phyloP scores from a whole-genome alignment of 2,113 vertebrate genomes.

The Nettapus auritus region DNA sequence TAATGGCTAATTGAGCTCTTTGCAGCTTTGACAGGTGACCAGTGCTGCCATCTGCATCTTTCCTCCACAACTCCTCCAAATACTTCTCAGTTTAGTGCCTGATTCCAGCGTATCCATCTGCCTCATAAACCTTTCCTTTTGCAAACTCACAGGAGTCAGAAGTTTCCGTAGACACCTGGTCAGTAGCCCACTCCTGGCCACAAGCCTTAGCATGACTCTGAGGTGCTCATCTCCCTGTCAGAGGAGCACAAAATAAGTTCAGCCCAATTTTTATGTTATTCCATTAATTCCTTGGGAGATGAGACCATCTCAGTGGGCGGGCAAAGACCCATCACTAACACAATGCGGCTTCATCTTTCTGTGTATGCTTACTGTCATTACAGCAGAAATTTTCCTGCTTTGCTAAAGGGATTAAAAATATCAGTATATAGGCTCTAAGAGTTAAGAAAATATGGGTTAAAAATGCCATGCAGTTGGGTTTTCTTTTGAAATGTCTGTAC shows the following conservation, averaged over 20 bases:
- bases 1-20: not conserved
- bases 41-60: not conserved
- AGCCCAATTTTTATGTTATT: not conserved
- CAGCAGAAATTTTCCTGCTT: slow-evolving; percentile 1
- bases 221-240: not conserved
- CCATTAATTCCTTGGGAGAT: not conserved
- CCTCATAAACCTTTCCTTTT: not conserved
- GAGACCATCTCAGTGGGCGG: not conserved
- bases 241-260: not conserved
- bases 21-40: not conserved
- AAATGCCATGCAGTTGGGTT: not conserved
- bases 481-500: not conserved
- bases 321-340: not conserved
- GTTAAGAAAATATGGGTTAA: slow-evolving; percentile 7
- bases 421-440: not conserved
- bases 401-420: slow-evolving; percentile 22
- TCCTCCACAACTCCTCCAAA: not conserved
- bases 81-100: not conserved
- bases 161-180: not conserved
- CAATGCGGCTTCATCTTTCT: not conserved
- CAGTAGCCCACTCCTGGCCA: not conserved
- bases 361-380: not conserved
- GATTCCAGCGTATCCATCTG: not conserved
- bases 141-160: not conserved
- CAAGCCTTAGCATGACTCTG: not conserved